Percentiles rank a stretch among this genome's conserved stretches.
These are phyloP conservation scores for Aplysia californica DNA, from an alignment of 1,140 invertebrate genomes.

Conservation along the genomic window DNA sequence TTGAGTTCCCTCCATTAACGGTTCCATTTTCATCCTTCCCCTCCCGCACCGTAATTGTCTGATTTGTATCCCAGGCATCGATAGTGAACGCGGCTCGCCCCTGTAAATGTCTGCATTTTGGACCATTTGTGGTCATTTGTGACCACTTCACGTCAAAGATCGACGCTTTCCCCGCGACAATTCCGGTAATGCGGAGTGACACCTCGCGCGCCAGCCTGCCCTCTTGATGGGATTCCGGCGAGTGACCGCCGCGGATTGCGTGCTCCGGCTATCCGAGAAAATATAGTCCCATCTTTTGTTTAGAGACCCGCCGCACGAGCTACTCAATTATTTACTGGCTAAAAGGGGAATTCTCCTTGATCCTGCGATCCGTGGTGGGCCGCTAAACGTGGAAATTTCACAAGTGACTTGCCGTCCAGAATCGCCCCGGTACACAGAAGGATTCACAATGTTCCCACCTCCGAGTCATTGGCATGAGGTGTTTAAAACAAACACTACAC, in stretches of 20 bases:
- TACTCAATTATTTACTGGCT: constrained; percentile 14
- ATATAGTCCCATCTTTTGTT: constrained; percentile 11
- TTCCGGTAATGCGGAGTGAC: constrained; percentile 19
- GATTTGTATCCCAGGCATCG: constrained; percentile 17
- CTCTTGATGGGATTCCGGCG: constrained; percentile 10
- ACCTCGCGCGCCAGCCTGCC: not conserved
- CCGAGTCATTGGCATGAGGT: too few relatives aligned
- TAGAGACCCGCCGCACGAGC: not conserved
- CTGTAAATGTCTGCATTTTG: constrained; percentile 20
- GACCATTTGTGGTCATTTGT: constrained; percentile 26
- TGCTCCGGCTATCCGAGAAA: constrained; percentile 3
- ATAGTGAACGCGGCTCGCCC: constrained; percentile 5
- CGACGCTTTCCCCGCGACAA: constrained; percentile 14
- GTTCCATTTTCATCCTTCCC: not conserved
- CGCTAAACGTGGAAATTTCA: not conserved
- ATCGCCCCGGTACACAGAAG: too few relatives aligned
- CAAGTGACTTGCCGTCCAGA: not conserved
- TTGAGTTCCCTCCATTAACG: constrained; percentile 1
- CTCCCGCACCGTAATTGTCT: constrained; percentile 16
- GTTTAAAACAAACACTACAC: too few relatives aligned
- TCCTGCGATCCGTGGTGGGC: not conserved
- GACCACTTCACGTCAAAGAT: constrained; percentile 15
- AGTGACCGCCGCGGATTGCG: constrained; percentile 19
- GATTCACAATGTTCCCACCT: too few relatives aligned
- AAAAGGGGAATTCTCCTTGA: not conserved